Evolutionary conservation across 2,113 vertebrate genomes (phyloP).

Genomic region (Leptosomus discolor): DNA sequence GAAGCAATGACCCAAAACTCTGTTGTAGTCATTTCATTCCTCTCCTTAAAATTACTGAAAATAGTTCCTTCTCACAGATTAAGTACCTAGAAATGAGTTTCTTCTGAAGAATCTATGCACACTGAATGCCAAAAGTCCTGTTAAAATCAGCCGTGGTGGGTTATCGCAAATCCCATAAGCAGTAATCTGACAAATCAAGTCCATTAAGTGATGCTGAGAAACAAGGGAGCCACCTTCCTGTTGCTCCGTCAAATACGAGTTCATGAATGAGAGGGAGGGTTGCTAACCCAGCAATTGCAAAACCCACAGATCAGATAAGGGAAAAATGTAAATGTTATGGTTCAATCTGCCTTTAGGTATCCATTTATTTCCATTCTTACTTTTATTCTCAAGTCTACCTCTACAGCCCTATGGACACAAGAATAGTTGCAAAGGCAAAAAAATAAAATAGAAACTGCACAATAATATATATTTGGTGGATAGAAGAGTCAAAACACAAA

Average conservation of each 20-base stretch:
- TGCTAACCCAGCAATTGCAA: neutral
- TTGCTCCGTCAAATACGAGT: neutral
- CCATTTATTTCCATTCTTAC: neutral
- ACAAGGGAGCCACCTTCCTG: neutral
- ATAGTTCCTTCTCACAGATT: neutral
- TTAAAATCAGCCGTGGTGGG: neutral
- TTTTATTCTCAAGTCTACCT: neutral
- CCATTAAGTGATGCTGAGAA: neutral
- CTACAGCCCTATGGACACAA: neutral
- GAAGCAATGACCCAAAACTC: neutral
- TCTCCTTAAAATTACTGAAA: neutral
- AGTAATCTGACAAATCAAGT: neutral
- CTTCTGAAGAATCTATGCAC: neutral
- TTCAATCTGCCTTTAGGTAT: neutral
- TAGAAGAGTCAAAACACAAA: neutral
- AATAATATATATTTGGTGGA: neutral
- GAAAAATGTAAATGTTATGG: conserved; percentile 27
- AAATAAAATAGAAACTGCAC: neutral
- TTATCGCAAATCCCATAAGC: neutral
- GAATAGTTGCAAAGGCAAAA: neutral
- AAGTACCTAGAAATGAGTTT: neutral
- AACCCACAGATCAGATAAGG: conserved; percentile 22
- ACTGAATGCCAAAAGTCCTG: neutral
- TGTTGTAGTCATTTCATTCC: accelerated
- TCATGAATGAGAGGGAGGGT: neutral